These are phyloP conservation scores for Poeciliopsis turneri DNA, from an alignment of 2,797 vertebrate species.

Conservation along the genomic window DNA sequence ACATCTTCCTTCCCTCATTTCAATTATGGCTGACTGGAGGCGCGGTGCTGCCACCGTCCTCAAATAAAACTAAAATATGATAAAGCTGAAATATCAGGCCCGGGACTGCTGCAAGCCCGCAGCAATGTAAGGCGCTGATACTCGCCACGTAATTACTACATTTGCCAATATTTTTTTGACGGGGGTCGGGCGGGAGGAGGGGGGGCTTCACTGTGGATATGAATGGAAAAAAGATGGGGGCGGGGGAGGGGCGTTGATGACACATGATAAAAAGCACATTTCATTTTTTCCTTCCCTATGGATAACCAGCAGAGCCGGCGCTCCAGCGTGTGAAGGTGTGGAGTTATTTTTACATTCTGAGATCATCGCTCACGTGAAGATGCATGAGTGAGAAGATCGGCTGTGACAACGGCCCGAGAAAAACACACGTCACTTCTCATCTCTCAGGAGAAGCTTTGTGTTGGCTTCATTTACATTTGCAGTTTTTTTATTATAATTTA, in stretches of 20 bases:
- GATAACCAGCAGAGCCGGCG: conserved; percentile 33
- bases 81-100: conserved; percentile 73
- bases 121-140: conserved; percentile 64
- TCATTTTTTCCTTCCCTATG: conserved; percentile 53
- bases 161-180: conserved; percentile 72
- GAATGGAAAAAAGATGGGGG: conserved; percentile 29
- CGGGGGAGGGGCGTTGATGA: conserved; percentile 52
- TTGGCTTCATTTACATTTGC: background rate
- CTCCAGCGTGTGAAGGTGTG: conserved; percentile 15
- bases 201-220: conserved; percentile 44
- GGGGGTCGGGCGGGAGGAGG: conserved; percentile 39
- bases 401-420: conserved; percentile 49
- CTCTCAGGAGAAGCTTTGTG: conserved; percentile 28
- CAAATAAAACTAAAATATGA: conserved; percentile 80
- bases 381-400: conserved; percentile 37
- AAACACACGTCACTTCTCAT: conserved; percentile 31
- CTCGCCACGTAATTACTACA: conserved; percentile 64
- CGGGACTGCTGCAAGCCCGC: conserved; percentile 53
- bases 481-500: background rate
- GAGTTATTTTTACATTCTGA: conserved; percentile 59
- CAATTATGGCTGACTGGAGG: conserved; percentile 79
- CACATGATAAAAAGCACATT: conserved; percentile 75
- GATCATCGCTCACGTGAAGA: conserved; percentile 68
- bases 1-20: conserved; percentile 75
- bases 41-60: conserved; percentile 68